Base-by-base conservation (phyloP, 1,140 invertebrate genomes). In the Drosophila parabipectinata region DNA sequence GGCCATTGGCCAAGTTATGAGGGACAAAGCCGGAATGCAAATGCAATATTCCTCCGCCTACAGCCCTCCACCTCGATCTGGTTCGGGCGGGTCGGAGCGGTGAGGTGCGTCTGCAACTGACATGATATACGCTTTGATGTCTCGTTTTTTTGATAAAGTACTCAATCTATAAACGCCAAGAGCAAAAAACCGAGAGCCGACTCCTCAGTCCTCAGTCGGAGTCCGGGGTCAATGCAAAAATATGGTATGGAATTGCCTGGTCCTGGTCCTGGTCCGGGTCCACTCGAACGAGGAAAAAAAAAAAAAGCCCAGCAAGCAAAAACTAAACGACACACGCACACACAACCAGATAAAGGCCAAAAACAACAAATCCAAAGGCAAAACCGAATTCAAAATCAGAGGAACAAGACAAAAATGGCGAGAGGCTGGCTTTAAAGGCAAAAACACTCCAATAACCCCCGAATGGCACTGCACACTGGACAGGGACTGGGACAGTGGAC, bases 111-210 rank as follows among this genome's bases (percentile, higher is more conserved):
- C 77, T 85, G 81, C 58, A 87, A 61, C 81, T 85, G 81, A 85
- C 81, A 85, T 85, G 81, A 85, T 85, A 85, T 85, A 85, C 81
- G 81, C 81, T 85, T 85, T 85, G 81, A 85, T 85, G 81, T 85
- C 81, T 85, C 81, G 82, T 87, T 85, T 85, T 85, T 85, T 85
- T 85, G 81, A 85, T 85, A 85, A 85, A 85, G 81, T 87, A 85
- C 81, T 85, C 82, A 85, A 85, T 85, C 81, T 85, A 85, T 85
- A 85, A 85, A 85, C 81, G 81, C 81, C 81, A 85, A 85, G 81
- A 85, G 81, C 81, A 87, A 85, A 73, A 85, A 72, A 78, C 62
- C 48, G 51, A 69, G 53, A 58, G 45, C 59, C 58, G 57, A 53
- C n/a, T 44, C 41, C 41, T 14, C n/a, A 41, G 39, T 44, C 41